phyloP scores from a whole-genome alignment of 2,113 vertebrate species.

The Labeo rohita region DNA sequence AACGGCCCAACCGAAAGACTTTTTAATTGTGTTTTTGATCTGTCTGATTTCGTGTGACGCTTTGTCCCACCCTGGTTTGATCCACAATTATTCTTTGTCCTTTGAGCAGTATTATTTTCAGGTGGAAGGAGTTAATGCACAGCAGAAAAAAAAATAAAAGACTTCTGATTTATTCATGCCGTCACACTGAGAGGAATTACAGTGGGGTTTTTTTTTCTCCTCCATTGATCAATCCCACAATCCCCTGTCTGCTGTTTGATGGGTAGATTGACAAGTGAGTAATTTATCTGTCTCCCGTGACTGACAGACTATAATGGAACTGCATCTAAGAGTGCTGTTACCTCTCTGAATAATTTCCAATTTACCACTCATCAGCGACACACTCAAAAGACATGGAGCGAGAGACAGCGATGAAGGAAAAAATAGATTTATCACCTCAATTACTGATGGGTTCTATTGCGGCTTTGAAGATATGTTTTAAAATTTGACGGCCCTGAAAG shows the following conservation, averaged over 20 bases:
- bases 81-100: conserved; percentile 72
- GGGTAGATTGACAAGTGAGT: conserved; percentile 83
- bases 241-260: conserved; percentile 71
- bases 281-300: conserved; percentile 83
- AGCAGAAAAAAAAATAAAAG: conserved; percentile 49
- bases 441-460: conserved; percentile 82
- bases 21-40: conserved; percentile 80
- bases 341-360: conserved; percentile 87
- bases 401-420: conserved; percentile 39
- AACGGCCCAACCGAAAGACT: conserved; percentile 70
- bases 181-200: conserved; percentile 58
- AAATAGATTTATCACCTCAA: conserved; percentile 81
- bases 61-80: conserved; percentile 67
- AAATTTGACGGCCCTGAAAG: conserved; percentile 78
- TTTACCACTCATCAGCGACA: conserved; percentile 88
- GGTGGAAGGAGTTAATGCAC: conserved; percentile 56
- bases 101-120: conserved; percentile 64
- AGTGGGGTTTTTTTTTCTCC: conserved; percentile 53
- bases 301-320: conserved; percentile 86
- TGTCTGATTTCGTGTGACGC: conserved; percentile 71
- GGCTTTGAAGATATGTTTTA: conserved; percentile 80
- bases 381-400: conserved; percentile 68
- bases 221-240: conserved; percentile 82
- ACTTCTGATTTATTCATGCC: conserved; percentile 60
- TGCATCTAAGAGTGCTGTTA: conserved; percentile 80